Base-by-base conservation (phyloP, 2,797 vertebrate species). In the Coracias cyanogaster region DNA sequence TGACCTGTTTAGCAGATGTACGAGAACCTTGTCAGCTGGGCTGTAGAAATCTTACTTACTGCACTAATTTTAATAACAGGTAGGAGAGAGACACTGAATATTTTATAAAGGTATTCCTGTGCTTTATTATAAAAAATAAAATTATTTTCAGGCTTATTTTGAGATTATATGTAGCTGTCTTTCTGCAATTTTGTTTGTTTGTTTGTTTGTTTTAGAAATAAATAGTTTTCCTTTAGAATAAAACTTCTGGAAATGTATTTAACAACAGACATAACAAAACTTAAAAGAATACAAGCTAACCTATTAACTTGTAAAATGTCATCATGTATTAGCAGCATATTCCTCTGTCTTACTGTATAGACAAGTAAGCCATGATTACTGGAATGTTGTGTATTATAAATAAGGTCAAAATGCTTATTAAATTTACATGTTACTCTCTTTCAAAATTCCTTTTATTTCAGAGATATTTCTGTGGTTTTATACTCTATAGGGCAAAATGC, bases 41-140 rank as follows among this genome's bases (percentile, higher is more conserved):
- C 98, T 99, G 99, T 98, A 99, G 99, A 97, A 99, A 99, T 96
- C 99, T 99, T 89, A 97, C 97, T 90, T 99, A 99, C 98, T 99
- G 99, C 97, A 99, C 99, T 98, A 99, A 99, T 98, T 99, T 99
- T 98, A 99, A 99, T 98, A 99, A 99, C 98, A 99, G 99, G 99
- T 99, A 97, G 96, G 97, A 97, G 80, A 94, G 90, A 91, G 69
- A 89, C 90, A 94, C 74, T 97, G 52, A 90, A 86, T 96, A 78
- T 92, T 96, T 94, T 96, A 69, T 91, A 94, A 90, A 95, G 84
- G 85, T 90, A 91, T 95, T 91, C 72, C 82, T 82, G 61, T 96
- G 64, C 58, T 97, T 95, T 96, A 82, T 82, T 54, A 94, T 64
- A 43, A 94, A 96, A 94, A 90, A 25, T 80, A 96, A 94, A 89